Evolutionary conservation across 2,113 vertebrate genomes (phyloP).

Genomic region (Cyrtonyx montezumae): DNA sequence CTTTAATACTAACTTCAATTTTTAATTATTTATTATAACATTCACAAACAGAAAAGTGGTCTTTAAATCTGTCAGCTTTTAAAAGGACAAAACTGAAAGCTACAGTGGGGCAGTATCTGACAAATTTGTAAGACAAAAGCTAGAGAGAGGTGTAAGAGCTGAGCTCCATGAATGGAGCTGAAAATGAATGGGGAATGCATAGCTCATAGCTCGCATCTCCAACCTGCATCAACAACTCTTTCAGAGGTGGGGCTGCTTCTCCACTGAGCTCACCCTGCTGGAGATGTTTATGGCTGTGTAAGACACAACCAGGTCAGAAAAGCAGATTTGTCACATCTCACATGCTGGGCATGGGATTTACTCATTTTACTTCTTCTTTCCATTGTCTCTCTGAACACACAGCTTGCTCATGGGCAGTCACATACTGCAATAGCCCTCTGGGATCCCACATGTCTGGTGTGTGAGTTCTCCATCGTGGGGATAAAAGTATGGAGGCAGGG

Average conservation of each 20-base stretch:
- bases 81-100: slow-evolving; percentile 9
- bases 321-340: background rate
- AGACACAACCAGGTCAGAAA: background rate
- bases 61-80: slow-evolving; percentile 36
- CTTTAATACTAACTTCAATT: background rate
- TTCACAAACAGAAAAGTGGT: background rate
- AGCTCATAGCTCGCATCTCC: background rate
- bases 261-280: background rate
- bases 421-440: rapidly evolving
- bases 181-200: background rate
- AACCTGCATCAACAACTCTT: background rate
- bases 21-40: slow-evolving; percentile 24
- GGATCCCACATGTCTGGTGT: background rate
- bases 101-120: background rate
- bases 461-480: background rate
- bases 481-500: background rate
- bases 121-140: slow-evolving; percentile 22
- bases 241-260: background rate
- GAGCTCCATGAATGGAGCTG: background rate
- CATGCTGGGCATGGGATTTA: background rate
- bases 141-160: background rate
- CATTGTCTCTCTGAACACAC: background rate
- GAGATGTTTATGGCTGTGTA: background rate
- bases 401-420: background rate
- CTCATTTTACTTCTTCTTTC: background rate